Percentiles rank a stretch among this genome's conserved stretches.
Evolutionary conservation across 2,797 vertebrate genomes (phyloP).

Genomic region (Synaphobranchus kaupii): DNA sequence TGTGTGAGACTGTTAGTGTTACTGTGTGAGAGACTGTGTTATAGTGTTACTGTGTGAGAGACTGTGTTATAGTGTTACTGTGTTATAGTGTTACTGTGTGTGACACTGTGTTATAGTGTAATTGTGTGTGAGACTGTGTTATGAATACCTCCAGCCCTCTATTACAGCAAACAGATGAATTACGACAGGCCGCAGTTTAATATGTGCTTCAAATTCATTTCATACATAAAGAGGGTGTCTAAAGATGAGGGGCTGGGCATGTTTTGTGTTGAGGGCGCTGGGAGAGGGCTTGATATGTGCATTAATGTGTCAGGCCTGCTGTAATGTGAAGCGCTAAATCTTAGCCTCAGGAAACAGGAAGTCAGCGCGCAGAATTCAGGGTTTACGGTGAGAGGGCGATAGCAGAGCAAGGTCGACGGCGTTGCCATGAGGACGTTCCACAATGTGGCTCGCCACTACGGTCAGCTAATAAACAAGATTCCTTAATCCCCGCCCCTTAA

Average conservation of each 20-base stretch:
- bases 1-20: conserved; percentile 19
- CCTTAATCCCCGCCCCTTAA: conserved; percentile 59
- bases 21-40: conserved; percentile 53
- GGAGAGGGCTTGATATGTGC: conserved; percentile 41
- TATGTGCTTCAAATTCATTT: conserved; percentile 31
- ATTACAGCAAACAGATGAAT: conserved; percentile 42
- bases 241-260: background rate
- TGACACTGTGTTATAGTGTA: background rate
- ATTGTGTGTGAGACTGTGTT: conserved; percentile 16
- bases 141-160: conserved; percentile 48
- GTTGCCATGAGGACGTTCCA: conserved; percentile 60
- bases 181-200: conserved; percentile 46
- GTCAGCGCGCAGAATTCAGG: conserved; percentile 51
- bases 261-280: conserved; percentile 26
- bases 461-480: conserved; percentile 66
- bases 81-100: conserved; percentile 46
- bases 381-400: conserved; percentile 56
- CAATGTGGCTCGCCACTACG: conserved; percentile 56
- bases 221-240: conserved; percentile 55
- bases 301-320: conserved; percentile 72
- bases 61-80: conserved; percentile 36
- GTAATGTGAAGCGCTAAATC: conserved; percentile 75
- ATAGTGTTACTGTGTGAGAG: too few relatives aligned
- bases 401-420: conserved; percentile 1
- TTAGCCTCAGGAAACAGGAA: conserved; percentile 64